A percentile compares a stretch with the other conserved stretches of the same genome.
Evolutionary conservation across 2,888 invertebrate species (phyloP).

Genomic region (Deilephila porcellus): DNA sequence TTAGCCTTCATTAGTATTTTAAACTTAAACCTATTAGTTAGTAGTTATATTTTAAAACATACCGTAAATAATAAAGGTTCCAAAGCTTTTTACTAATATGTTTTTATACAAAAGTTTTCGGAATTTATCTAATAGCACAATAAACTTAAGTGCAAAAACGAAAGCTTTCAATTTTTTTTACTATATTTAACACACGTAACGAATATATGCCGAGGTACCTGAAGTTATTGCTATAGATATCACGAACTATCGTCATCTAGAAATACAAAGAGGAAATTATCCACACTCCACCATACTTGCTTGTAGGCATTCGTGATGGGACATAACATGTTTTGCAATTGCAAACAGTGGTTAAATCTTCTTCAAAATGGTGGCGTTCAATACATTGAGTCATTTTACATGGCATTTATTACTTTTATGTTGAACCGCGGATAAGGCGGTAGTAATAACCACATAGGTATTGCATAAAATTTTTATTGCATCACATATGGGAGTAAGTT

Average conservation of each 20-base stretch:
- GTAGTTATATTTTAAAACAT: neutral
- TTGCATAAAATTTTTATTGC: too few species aligned
- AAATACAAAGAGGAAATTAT: slow-evolving; percentile 18
- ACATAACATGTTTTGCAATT: slow-evolving; percentile 21
- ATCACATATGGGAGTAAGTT: too few species aligned
- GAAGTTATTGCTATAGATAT: slow-evolving; percentile 1
- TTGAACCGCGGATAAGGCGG: neutral
- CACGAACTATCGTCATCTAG: slow-evolving; percentile 4
- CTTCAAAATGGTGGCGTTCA: neutral
- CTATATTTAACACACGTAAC: neutral
- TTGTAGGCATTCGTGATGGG: slow-evolving; percentile 28
- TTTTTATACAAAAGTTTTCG: neutral
- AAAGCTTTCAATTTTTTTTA: neutral
- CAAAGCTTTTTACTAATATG: neutral
- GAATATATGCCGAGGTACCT: neutral
- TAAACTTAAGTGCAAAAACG: neutral
- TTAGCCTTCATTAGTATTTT: neutral
- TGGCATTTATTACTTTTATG: neutral
- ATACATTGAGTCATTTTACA: slow-evolving; percentile 3
- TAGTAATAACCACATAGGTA: too few species aligned
- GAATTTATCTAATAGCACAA: neutral
- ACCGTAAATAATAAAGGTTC: too few species aligned
- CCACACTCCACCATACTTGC: neutral
- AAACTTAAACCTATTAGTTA: neutral
- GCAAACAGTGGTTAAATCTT: slow-evolving; percentile 1